Conservation (phyloP, 2,113 vertebrate genomes). For the Grammomys dolichurus region DNA sequence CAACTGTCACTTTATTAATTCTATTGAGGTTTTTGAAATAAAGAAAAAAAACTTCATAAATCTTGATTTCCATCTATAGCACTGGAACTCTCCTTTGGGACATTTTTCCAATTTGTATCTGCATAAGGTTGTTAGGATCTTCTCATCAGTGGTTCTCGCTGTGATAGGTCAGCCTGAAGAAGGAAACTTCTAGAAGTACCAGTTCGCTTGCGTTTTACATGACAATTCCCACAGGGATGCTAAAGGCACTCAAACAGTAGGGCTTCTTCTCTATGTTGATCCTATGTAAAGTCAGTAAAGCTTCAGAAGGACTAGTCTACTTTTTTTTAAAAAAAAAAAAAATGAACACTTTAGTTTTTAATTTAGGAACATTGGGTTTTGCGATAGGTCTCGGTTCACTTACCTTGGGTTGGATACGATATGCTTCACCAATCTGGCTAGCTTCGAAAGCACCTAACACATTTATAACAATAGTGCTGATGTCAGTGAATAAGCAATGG, state of each 20-base stretch:
- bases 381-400: neutral
- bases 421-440: neutral
- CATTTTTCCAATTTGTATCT: slow-evolving; percentile 2
- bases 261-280: neutral
- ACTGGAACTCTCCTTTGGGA: slow-evolving; percentile 42
- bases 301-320: neutral
- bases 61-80: slow-evolving; percentile 30
- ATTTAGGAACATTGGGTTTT: slow-evolving; percentile 10
- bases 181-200: neutral
- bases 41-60: neutral
- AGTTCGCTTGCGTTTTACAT: neutral
- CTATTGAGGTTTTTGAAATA: slow-evolving; percentile 17
- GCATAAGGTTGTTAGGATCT: neutral
- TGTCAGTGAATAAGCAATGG: neutral
- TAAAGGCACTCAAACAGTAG: neutral
- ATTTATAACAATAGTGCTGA: neutral
- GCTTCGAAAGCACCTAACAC: neutral
- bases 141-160: neutral
- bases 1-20: neutral
- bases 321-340: neutral
- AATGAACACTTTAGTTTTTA: neutral
- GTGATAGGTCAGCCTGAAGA: neutral
- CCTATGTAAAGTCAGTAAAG: neutral
- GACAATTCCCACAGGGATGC: neutral
- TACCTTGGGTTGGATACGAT: neutral